Conservation (phyloP, 2,888 invertebrate genomes). For the Cheiracanthium punctorium region DNA sequence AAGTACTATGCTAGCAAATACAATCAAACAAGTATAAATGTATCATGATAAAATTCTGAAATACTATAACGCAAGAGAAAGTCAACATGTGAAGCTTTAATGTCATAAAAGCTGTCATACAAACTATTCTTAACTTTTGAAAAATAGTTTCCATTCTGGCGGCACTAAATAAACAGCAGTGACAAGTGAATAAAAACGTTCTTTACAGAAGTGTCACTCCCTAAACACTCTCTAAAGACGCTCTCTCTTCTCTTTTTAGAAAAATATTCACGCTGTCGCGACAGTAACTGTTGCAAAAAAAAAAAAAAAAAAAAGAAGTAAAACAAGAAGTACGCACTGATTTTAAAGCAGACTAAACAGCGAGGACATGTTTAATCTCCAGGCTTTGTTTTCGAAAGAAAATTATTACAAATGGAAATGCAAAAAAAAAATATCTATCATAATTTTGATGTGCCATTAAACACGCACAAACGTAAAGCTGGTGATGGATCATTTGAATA, state of each 20-base stretch:
- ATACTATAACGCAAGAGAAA: too few species aligned
- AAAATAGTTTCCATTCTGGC: background rate
- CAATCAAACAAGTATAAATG: too few species aligned
- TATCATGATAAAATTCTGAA: too few species aligned
- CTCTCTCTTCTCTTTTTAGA: background rate
- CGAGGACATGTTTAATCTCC: background rate
- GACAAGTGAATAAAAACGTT: too few species aligned
- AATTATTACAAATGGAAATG: background rate
- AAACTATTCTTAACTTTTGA: background rate
- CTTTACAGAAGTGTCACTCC: too few species aligned
- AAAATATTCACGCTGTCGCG: background rate
- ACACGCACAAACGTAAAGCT: slow-evolving; percentile 6
- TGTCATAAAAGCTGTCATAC: too few species aligned
- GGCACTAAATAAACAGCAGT: background rate
- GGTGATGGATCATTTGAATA: slow-evolving; percentile 13
- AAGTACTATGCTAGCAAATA: too few species aligned
- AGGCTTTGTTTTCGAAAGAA: background rate
- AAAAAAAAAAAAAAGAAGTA: too few species aligned
- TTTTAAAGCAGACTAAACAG: background rate
- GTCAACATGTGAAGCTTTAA: too few species aligned
- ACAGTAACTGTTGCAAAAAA: background rate
- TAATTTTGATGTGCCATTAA: slow-evolving; percentile 15
- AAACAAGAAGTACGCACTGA: too few species aligned
- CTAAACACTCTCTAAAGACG: background rate
- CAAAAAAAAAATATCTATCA: background rate